Conservation (phyloP, 2,888 invertebrate species). For the Tetragonula carbonaria region DNA sequence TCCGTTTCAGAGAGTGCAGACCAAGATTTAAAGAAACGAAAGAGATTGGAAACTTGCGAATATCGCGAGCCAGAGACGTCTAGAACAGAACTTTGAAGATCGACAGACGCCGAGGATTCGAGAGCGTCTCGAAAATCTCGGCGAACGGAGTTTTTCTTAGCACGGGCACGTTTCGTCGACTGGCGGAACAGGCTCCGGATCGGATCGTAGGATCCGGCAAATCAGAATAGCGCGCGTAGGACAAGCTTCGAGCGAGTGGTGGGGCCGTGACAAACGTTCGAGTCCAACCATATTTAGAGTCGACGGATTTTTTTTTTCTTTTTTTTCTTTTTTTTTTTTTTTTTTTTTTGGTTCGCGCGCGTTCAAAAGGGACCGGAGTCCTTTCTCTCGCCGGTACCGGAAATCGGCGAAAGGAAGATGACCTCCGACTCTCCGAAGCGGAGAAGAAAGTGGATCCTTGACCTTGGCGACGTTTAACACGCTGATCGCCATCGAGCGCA, state of each 20-base stretch:
- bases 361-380: slow-evolving; percentile 5
- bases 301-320: slow-evolving; percentile 13
- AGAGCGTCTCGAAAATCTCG: slow-evolving; percentile 2
- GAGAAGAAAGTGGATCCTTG: slow-evolving; percentile 61
- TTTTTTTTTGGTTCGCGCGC: not conserved
- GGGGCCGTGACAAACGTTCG: slow-evolving; percentile 72
- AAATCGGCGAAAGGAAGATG: slow-evolving; percentile 41
- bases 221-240: slow-evolving; percentile 76
- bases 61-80: not conserved
- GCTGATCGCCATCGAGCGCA: too few species aligned
- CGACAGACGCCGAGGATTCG: not conserved
- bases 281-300: slow-evolving; percentile 79
- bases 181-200: slow-evolving; percentile 52
- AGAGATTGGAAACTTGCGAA: too few species aligned
- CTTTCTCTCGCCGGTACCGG: slow-evolving; percentile 24
- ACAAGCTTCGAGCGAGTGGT: slow-evolving; percentile 45
- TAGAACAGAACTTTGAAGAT: not conserved
- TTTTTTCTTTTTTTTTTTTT: not conserved
- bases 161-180: slow-evolving; percentile 69
- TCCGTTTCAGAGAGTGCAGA: not conserved
- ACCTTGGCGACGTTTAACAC: slow-evolving; percentile 54
- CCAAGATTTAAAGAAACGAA: not conserved
- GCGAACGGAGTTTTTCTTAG: slow-evolving; percentile 55
- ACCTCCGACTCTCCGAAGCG: slow-evolving; percentile 7
- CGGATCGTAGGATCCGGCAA: slow-evolving; percentile 66